Evolutionary conservation across 2,797 vertebrate species (phyloP), one percentile per base, ranked within the genome.

Genomic region (Morelia viridis): DNA sequence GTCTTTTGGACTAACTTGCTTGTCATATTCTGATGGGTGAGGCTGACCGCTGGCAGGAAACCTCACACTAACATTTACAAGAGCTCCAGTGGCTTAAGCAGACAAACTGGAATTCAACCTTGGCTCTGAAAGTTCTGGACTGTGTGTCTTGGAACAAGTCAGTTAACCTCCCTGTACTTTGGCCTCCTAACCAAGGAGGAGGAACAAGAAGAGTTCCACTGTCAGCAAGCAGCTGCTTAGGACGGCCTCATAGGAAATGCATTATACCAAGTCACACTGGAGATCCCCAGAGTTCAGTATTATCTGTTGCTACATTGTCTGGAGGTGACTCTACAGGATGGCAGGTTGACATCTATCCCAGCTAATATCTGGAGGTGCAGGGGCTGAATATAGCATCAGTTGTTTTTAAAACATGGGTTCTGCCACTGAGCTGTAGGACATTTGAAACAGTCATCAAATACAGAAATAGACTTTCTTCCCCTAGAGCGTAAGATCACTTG

Each of bases 141-240:
- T 91, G 85, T 68, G 71, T 0, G 24, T 71, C 91, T 94, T 89
- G 68, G 85, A 92, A 90, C 57, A 62, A 90, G 65, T 56, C 65
- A 46, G 61, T 85, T 64, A 88, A 87, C 85, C 90, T 41, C 65
- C 68, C 65, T 83, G 60, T 83, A 64, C 65, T 90, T 92, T 80
- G 26, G 86, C 93, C 93, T 89, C 89, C 93, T 91, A 88, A 87
- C 92, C 90, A 94, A 76, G 92, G 94, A 95, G 87, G 86, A 93
- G 91, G 90, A 94, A 96, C 58, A 87, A 89, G 86, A 94, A 83
- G 76, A 65, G 87, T 95, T 93, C n/a, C 2, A 0, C 1, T 84
- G 92, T 83, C 85, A 0, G 0, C 0, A 0, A 92, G 89, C 80
- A 87, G 92, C 92, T 41, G 91, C 4, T 80, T 90, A 26, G 41